These are phyloP conservation scores for Colletes latitarsis DNA, from an alignment of 1,140 invertebrate species.

Conservation along the genomic window DNA sequence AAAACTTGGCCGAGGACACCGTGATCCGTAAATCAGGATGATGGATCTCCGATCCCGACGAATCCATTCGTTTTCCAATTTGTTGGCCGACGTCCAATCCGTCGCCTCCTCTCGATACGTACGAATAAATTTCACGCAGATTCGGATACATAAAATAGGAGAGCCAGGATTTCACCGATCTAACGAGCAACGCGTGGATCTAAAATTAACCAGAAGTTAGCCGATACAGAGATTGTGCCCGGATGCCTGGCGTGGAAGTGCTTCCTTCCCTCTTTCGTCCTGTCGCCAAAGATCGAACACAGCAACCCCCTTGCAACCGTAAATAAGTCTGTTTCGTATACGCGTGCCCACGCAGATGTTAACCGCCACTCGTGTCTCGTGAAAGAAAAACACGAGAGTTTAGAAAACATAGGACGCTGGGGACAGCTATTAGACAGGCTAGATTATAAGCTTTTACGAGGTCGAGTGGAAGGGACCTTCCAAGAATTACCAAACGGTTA, in stretches of 20 bases:
- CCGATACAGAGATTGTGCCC: constrained; percentile 29
- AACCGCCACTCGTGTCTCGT: constrained; percentile 7
- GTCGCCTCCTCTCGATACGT: background rate
- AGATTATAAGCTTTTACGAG: constrained; percentile 14
- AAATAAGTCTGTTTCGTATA: constrained; percentile 59
- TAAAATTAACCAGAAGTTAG: constrained; percentile 56
- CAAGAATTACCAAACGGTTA: background rate
- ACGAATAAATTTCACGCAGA: background rate
- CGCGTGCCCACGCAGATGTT: constrained; percentile 45
- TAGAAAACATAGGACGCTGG: constrained; percentile 34
- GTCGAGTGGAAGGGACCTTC: background rate
- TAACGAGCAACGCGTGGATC: background rate
- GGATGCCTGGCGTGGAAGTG: constrained; percentile 48
- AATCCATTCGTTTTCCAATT: constrained; percentile 18
- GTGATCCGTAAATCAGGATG: constrained; percentile 2
- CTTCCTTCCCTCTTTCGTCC: constrained; percentile 25
- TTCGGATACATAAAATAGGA: background rate
- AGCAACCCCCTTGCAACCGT: constrained; percentile 45
- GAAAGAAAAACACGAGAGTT: constrained; percentile 49
- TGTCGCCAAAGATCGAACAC: constrained; percentile 55
- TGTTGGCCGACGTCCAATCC: background rate
- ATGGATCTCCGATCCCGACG: background rate
- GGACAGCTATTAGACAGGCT: constrained; percentile 17
- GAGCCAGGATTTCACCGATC: background rate
- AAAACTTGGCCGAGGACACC: background rate